phyloP scores from a whole-genome alignment of 1,140 invertebrate species.

The Pentalonia nigronervosa region DNA sequence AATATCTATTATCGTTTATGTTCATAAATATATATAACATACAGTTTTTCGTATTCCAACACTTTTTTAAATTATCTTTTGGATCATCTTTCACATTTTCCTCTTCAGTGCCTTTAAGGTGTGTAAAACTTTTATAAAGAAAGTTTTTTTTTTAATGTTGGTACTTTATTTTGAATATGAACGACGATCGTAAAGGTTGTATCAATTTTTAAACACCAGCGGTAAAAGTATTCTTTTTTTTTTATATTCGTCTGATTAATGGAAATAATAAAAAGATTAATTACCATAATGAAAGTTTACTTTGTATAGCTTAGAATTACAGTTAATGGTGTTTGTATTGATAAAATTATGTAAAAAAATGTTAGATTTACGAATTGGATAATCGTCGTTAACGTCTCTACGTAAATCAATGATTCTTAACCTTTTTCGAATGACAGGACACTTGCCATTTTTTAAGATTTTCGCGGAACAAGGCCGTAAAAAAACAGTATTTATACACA shows the following conservation, averaged over 20 bases:
- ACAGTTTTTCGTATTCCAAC: neutral
- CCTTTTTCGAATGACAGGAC: no score
- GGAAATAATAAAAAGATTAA: slow-evolving; percentile 15
- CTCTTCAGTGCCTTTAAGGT: neutral
- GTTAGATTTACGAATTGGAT: neutral
- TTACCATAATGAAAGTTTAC: slow-evolving; percentile 1
- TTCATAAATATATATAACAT: neutral
- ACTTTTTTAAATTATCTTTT: slow-evolving; percentile 18
- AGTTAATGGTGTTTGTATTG: slow-evolving; percentile 2
- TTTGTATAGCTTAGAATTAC: neutral
- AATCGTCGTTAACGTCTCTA: neutral
- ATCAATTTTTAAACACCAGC: slow-evolving; percentile 26
- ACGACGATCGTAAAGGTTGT: neutral
- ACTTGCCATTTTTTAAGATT: no score
- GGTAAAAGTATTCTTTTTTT: neutral
- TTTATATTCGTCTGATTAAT: neutral
- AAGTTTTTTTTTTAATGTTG: neutral
- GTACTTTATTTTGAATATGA: slow-evolving; percentile 26
- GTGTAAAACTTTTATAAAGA: neutral
- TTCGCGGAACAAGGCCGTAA: no score
- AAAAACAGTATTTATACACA: no score
- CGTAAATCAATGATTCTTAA: no score
- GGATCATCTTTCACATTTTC: slow-evolving; percentile 19
- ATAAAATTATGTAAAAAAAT: neutral
- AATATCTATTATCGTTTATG: neutral